Conservation (phyloP, 1,140 invertebrate genomes). For the Adoxophyes honmai region DNA sequence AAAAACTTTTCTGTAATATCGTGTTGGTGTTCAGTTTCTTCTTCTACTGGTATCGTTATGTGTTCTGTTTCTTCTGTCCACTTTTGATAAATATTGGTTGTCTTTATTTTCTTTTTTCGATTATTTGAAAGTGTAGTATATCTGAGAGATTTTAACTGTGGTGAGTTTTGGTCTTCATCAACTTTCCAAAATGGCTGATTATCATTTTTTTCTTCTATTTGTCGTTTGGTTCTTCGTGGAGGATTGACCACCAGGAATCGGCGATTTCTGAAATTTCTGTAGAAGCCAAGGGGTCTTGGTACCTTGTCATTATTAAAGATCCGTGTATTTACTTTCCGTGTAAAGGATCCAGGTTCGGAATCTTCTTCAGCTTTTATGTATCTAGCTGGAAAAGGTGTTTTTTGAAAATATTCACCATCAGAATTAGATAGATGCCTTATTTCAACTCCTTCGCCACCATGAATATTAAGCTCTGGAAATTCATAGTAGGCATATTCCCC, state of each 20-base stretch:
- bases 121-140: constrained; percentile 55
- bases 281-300: neutral
- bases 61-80: constrained; percentile 29
- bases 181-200: constrained; percentile 60
- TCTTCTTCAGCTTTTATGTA: neutral
- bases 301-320: neutral
- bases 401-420: neutral
- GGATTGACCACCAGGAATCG: constrained; percentile 21
- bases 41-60: constrained; percentile 43
- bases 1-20: constrained; percentile 61
- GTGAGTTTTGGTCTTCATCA: constrained; percentile 33
- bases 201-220: constrained; percentile 28
- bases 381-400: too few species aligned
- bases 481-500: constrained; percentile 4
- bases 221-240: constrained; percentile 39
- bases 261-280: neutral
- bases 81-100: neutral
- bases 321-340: neutral
- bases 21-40: constrained; percentile 22
- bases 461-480: neutral
- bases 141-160: constrained; percentile 41
- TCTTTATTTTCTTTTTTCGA: constrained; percentile 22
- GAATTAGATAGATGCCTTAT: neutral
- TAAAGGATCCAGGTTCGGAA: neutral
- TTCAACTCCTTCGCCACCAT: neutral